Evolutionary conservation across 2,113 vertebrate species (phyloP), one percentile per base, ranked within the genome.

Genomic region (Geococcyx californianus): DNA sequence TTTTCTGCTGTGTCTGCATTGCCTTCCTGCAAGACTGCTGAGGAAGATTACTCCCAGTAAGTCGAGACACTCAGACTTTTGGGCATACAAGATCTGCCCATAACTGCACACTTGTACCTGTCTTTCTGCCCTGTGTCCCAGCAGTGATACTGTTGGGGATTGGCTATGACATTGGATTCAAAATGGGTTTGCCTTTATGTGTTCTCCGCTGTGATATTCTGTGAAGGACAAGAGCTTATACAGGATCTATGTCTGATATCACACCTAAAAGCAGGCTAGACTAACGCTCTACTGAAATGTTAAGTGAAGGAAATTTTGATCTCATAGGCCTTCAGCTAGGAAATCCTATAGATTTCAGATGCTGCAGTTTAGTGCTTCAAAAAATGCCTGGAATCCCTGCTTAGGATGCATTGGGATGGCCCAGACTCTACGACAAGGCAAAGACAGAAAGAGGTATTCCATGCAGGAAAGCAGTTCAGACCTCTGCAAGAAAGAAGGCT

Each of bases 81-180:
- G 1, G 26, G 4, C 2, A 1, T 40, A 24, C 10, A 26, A 45
- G 44, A 14, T 70, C 70, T 44, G 24, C 5, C 9, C 24, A 25
- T 19, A 20, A 13, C 23, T 31, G 25, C 11, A 24, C 0, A 0
- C 23, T 34, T 44, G 7, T 31, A 28, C 6, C 11, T 77, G 25
- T 51, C 42, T 47, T 1, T 0, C 20, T 86, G 26, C 5, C 16
- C 10, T 23, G 6, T 56, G 47, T 51, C 16, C 31, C 16, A 5
- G 0, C 1, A 2, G 44, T 1, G 1, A 58, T 11, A 18, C 23
- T 16, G 3, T 13, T 38, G n/a, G 10, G 12, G 24, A 69, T 6
- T n/a, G 38, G 6, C 7, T 74, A 10, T 91, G 21, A 8, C 13
- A 10, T 11, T 40, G 19, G 13, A 72, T 31, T 85, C 38, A 70